phyloP scores from a whole-genome alignment of 92 coral and sea anemone species.

The Anthopleura xanthogrammica region DNA sequence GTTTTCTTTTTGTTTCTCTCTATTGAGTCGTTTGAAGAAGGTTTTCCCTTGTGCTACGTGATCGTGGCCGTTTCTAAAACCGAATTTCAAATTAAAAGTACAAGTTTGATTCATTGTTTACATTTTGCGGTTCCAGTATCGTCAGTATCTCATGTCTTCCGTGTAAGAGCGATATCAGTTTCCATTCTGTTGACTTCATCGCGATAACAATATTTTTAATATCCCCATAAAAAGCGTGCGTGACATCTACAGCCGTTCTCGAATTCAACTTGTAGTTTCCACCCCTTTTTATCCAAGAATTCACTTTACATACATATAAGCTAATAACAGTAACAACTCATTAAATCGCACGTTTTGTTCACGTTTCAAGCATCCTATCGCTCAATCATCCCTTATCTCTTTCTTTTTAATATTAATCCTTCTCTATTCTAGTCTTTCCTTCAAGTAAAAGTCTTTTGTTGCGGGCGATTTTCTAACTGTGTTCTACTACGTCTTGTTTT shows the following conservation, averaged over 20 bases:
- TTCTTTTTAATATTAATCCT: neutral
- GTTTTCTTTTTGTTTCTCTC: no score
- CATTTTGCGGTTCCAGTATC: neutral
- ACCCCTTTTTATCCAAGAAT: conserved; percentile 1
- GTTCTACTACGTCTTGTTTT: neutral
- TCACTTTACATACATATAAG: neutral
- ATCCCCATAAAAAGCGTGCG: neutral
- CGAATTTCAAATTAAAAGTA: no score
- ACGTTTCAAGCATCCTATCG: neutral
- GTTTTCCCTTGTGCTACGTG: no score
- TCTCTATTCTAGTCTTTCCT: neutral
- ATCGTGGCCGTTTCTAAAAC: no score
- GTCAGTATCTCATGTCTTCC: neutral
- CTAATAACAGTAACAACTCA: neutral
- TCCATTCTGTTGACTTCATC: neutral
- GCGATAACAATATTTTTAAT: neutral
- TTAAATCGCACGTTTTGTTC: neutral
- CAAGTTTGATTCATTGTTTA: neutral
- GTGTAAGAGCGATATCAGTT: neutral
- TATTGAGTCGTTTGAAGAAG: no score
- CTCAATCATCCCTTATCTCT: neutral
- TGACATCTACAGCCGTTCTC: neutral
- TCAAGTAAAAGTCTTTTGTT: neutral
- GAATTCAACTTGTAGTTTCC: neutral
- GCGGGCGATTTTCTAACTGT: neutral